Conservation (phyloP, 64 coral and sea anemone species). For the Dendronephthya gigantea region DNA sequence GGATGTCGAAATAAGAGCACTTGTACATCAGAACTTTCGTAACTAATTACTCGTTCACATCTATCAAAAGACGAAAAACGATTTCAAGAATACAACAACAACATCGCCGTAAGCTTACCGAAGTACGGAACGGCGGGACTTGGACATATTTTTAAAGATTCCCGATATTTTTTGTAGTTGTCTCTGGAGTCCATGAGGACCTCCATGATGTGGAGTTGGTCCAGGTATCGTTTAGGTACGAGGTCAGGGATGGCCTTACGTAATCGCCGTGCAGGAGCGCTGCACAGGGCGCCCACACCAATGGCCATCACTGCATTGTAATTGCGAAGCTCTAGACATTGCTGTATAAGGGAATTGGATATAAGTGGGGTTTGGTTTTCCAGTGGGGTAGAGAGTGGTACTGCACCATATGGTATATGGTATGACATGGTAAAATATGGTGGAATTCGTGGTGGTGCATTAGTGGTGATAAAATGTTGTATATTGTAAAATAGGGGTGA, state of each 20-base stretch:
- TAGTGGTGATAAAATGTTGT: too few species aligned
- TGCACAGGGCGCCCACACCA: constrained; percentile 67
- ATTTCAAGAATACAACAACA: too few species aligned
- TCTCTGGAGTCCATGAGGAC: constrained; percentile 89
- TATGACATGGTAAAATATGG: too few species aligned
- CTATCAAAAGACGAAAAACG: too few species aligned
- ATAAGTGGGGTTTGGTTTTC: neutral
- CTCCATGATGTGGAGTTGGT: constrained; percentile 73
- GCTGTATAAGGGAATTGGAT: constrained; percentile 27
- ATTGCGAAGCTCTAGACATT: constrained; percentile 86
- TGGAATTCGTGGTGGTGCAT: too few species aligned
- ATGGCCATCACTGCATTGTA: constrained; percentile 98
- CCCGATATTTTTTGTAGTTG: constrained; percentile 85
- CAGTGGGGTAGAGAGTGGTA: too few species aligned
- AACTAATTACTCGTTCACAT: too few species aligned
- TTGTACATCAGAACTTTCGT: too few species aligned
- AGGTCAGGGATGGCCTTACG: constrained; percentile 61
- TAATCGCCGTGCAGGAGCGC: constrained; percentile 65
- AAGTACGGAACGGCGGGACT: constrained; percentile 92
- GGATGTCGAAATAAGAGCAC: too few species aligned
- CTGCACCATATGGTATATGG: too few species aligned
- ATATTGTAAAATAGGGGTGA: too few species aligned
- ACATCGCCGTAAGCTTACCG: constrained; percentile 40
- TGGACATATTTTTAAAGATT: constrained; percentile 59
- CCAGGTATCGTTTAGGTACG: constrained; percentile 48